Conservation (phyloP, 2,888 invertebrate genomes). For the Listrodromus nycthemerus region DNA sequence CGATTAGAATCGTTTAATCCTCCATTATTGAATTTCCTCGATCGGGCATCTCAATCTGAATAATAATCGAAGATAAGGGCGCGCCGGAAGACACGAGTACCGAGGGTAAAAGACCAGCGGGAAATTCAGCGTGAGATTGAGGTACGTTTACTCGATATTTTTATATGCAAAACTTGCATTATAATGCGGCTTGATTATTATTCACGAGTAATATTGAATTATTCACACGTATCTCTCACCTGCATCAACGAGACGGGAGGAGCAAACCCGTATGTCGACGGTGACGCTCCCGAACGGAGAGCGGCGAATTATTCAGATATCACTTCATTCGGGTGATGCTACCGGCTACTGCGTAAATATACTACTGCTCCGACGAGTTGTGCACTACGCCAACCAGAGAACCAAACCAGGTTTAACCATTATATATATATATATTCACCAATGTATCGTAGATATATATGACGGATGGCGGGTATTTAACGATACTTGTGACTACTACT, state of each 20-base stretch:
- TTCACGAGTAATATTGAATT: constrained; percentile 64
- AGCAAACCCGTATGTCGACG: constrained; percentile 28
- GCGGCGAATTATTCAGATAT: constrained; percentile 57
- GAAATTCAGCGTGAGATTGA: neutral
- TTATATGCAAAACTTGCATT: constrained; percentile 55
- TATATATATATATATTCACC: neutral
- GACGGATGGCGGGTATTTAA: constrained; percentile 8
- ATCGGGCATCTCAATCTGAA: neutral
- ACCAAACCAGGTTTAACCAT: neutral
- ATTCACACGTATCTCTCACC: constrained; percentile 61
- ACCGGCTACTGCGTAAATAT: constrained; percentile 31
- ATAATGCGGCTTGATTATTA: constrained; percentile 60
- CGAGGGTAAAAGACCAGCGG: neutral
- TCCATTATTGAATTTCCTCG: neutral
- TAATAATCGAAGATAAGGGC: neutral
- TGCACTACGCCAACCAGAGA: constrained; percentile 2
- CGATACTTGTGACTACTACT: constrained; percentile 25
- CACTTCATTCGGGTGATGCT: constrained; percentile 45
- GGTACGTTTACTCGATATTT: constrained; percentile 40
- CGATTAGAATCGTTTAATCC: constrained; percentile 12
- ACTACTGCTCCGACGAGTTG: constrained; percentile 3
- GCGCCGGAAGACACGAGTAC: neutral
- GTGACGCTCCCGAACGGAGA: constrained; percentile 17
- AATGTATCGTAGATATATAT: too few species aligned
- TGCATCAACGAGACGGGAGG: constrained; percentile 43